These are phyloP conservation scores for Apomyelois bistriatella DNA, from an alignment of 2,888 invertebrate species.

Conservation along the genomic window DNA sequence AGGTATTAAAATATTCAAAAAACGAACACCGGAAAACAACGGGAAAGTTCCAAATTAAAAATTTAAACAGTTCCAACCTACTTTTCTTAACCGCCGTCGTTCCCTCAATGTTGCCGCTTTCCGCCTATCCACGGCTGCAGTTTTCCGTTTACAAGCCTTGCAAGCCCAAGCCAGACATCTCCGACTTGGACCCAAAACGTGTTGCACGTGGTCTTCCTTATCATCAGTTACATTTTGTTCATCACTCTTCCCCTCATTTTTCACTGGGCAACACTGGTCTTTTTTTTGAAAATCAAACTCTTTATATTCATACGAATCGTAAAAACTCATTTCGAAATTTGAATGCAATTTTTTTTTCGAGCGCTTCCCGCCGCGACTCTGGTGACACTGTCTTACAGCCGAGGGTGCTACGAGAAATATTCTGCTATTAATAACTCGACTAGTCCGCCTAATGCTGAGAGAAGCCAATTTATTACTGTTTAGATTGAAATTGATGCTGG, in stretches of 20 bases:
- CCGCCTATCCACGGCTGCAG: conserved; percentile 95
- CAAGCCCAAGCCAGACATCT: conserved; percentile 97
- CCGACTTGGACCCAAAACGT: conserved; percentile 79
- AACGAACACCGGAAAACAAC: neutral
- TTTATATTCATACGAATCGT: conserved; percentile 38
- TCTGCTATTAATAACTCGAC: conserved; percentile 74
- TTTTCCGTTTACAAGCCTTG: conserved; percentile 98
- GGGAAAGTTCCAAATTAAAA: conserved; percentile 3
- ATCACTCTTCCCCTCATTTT: conserved; percentile 50
- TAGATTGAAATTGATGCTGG: conserved; percentile 77
- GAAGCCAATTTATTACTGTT: conserved; percentile 79
- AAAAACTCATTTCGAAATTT: conserved; percentile 23
- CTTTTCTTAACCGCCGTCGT: conserved; percentile 94
- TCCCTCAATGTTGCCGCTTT: conserved; percentile 98
- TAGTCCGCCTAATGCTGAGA: conserved; percentile 61
- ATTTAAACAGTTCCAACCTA: conserved; percentile 51
- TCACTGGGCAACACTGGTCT: conserved; percentile 52
- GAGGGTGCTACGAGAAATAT: conserved; percentile 71
- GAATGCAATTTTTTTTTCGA: conserved; percentile 51
- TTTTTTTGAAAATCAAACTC: conserved; percentile 41
- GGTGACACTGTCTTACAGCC: conserved; percentile 62
- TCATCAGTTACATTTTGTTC: conserved; percentile 33
- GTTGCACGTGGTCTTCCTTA: conserved; percentile 66
- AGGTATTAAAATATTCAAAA: conserved; percentile 2
- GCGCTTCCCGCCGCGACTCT: conserved; percentile 59